phyloP scores from a whole-genome alignment of 2,797 vertebrate species.

The Sebastes taczanowskii region DNA sequence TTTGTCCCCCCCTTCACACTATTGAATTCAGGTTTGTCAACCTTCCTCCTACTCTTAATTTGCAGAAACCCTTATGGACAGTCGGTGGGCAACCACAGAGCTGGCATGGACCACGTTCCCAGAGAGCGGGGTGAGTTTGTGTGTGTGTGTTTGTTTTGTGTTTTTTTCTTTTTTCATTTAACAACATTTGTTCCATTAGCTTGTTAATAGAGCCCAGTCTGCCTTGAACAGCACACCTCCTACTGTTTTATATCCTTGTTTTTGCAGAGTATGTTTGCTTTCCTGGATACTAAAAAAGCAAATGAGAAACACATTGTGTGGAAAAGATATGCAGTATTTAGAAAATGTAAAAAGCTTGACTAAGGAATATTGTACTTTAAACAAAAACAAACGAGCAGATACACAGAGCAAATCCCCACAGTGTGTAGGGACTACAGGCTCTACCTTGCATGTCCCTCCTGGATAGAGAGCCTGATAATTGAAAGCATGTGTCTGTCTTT shows the following conservation, averaged over 20 bases:
- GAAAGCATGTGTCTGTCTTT: constrained; percentile 68
- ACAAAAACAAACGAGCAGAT: constrained; percentile 29
- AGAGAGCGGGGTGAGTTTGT: constrained; percentile 93
- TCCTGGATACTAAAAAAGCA: constrained; percentile 60
- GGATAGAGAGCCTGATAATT: constrained; percentile 60
- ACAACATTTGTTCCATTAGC: constrained; percentile 79
- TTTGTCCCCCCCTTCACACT: constrained; percentile 15
- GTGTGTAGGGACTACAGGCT: constrained; percentile 30
- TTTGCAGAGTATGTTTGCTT: constrained; percentile 69
- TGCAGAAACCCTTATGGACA: constrained; percentile 98
- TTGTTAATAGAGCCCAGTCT: constrained; percentile 73
- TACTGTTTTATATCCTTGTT: constrained; percentile 80
- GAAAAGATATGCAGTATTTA: constrained; percentile 29
- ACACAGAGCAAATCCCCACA: constrained; percentile 25
- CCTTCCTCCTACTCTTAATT: constrained; percentile 66
- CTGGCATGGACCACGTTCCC: constrained; percentile 97
- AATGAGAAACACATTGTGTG: constrained; percentile 62
- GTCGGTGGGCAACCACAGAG: constrained; percentile 97
- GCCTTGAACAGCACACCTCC: constrained; percentile 70
- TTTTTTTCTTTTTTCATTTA: constrained; percentile 7
- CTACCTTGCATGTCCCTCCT: constrained; percentile 35
- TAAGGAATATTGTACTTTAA: constrained; percentile 10
- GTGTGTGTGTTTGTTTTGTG: constrained; percentile 37
- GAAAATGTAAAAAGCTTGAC: constrained; percentile 11
- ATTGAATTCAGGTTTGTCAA: constrained; percentile 48